Percentiles rank a stretch among this genome's conserved stretches.
Evolutionary conservation across 2,113 vertebrate species (phyloP).

Genomic region (Poeciliopsis turrubarensis): DNA sequence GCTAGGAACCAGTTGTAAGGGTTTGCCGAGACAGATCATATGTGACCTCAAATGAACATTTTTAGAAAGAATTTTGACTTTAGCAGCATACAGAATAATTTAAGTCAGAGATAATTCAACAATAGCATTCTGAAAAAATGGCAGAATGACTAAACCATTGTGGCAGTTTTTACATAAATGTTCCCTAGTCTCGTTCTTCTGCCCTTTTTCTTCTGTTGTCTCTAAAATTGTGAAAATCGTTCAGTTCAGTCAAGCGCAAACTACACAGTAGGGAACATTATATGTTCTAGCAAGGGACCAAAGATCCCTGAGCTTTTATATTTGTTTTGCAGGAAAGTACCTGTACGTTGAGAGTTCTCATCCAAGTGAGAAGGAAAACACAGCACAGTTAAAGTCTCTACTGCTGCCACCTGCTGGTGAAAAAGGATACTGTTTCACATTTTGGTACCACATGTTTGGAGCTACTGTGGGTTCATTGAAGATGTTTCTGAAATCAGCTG

Average conservation of each 20-base stretch:
- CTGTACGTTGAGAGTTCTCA: slow-evolving; percentile 73
- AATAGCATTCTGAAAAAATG: no score
- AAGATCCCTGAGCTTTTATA: background rate
- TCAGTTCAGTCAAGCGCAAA: background rate
- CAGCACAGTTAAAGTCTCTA: slow-evolving; percentile 74
- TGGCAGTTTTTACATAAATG: background rate
- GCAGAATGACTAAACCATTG: background rate
- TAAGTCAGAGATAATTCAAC: no score
- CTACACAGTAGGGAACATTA: background rate
- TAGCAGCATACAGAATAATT: background rate
- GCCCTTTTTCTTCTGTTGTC: background rate
- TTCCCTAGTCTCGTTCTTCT: background rate
- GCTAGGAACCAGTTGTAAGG: background rate
- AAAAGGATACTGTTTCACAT: slow-evolving; percentile 75
- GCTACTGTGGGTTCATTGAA: slow-evolving; percentile 73
- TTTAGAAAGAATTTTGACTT: background rate
- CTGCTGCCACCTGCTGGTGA: slow-evolving; percentile 73
- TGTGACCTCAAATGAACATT: background rate
- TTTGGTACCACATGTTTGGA: slow-evolving; percentile 83
- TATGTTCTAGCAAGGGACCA: background rate
- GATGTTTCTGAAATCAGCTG: slow-evolving; percentile 63
- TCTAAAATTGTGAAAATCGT: background rate
- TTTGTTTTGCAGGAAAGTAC: slow-evolving; percentile 73
- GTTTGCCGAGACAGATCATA: background rate
- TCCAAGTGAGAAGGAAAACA: slow-evolving; percentile 39